phyloP scores from a whole-genome alignment of 2,113 vertebrate species.

The Meles meles region DNA sequence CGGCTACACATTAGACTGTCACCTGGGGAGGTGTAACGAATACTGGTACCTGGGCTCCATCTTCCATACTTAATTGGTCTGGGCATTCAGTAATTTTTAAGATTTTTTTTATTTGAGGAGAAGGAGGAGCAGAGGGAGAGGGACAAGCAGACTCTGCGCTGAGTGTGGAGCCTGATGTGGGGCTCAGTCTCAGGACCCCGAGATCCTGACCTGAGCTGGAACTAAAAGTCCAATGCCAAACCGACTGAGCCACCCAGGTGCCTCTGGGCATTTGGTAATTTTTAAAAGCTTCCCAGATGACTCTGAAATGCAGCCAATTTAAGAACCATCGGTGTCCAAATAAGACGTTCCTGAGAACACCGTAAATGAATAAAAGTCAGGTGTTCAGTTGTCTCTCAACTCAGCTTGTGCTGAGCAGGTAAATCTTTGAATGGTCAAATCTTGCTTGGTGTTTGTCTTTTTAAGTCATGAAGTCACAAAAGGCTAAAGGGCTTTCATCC shows the following conservation, averaged over 20 bases:
- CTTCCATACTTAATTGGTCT: not conserved
- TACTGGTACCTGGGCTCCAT: not conserved
- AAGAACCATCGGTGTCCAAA: not conserved
- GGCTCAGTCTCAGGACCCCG: not conserved
- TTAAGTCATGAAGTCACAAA: not conserved
- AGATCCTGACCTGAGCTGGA: not conserved
- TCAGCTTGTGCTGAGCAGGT: not conserved
- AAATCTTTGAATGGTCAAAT: not conserved
- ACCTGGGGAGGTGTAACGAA: not conserved
- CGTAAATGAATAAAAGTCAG: not conserved
- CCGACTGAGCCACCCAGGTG: not conserved
- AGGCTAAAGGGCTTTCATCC: conserved; percentile 11
- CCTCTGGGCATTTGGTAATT: not conserved
- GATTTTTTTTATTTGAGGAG: not conserved
- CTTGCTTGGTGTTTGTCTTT: conserved; percentile 14
- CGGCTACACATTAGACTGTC: not conserved
- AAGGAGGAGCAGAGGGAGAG: not conserved
- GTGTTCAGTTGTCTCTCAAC: not conserved
- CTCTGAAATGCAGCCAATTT: not conserved
- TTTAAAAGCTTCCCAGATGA: not conserved
- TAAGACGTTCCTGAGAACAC: not conserved
- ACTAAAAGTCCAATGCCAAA: not conserved
- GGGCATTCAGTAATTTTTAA: not conserved
- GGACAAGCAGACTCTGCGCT: not conserved
- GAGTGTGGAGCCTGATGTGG: not conserved